Conservation (phyloP, 2,113 vertebrate genomes). For the Mus musculus region GRCm39 chr1:57600501-57601000, state of each 20-base stretch:
- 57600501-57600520: constrained; percentile 95
- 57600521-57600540: constrained; percentile 95
- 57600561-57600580: constrained; percentile 96
- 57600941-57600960: neutral
- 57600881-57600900: neutral
- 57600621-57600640: neutral
- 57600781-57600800: neutral
- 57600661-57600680: neutral
- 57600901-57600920: too few relatives aligned
- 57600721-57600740: constrained; percentile 92
- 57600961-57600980: neutral
- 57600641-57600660: neutral
- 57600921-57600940: neutral
- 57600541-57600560: constrained; percentile 93
- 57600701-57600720: constrained; percentile 65
- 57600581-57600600: constrained; percentile 64
- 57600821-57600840: neutral
- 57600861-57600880: neutral
- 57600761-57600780: constrained; percentile 81
- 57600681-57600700: neutral
- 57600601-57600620: neutral
- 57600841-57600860: neutral
- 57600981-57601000: constrained; percentile 85
- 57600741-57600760: constrained; percentile 89
- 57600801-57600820: neutral